Conservation (phyloP, 2,113 vertebrate species). For the Oxygymnocypris stewartii region DNA sequence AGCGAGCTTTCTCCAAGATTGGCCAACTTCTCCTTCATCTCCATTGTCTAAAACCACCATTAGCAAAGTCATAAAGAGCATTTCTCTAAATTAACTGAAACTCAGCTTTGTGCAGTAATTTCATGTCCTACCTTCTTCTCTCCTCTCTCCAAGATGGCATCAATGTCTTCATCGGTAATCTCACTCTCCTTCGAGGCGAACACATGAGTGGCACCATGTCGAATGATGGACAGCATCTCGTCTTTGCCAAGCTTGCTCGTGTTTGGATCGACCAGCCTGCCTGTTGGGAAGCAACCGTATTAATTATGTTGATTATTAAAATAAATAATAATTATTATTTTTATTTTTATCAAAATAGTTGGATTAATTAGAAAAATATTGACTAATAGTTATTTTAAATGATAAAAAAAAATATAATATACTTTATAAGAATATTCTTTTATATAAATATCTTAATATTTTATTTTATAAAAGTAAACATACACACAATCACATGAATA, state of each 20-base stretch:
- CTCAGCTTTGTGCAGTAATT: neutral
- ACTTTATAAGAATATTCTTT: too few species aligned
- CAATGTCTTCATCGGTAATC: constrained; percentile 96
- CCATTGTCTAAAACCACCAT: constrained; percentile 81
- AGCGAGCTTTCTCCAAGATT: constrained; percentile 90
- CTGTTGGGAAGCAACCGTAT: constrained; percentile 65
- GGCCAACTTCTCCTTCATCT: constrained; percentile 94
- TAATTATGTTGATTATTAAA: neutral
- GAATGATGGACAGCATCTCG: constrained; percentile 98
- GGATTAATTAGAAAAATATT: too few species aligned
- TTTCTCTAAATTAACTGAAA: neutral
- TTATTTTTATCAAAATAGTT: too few species aligned
- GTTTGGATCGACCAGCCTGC: constrained; percentile 94
- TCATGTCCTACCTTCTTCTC: constrained; percentile 85
- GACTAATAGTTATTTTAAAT: too few species aligned
- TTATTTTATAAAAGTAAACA: too few species aligned
- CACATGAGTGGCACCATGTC: constrained; percentile 94
- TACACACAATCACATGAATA: too few species aligned
- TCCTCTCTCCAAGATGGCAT: constrained; percentile 93
- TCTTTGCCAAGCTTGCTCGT: constrained; percentile 97
- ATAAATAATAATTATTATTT: too few species aligned
- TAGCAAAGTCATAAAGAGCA: too few species aligned
- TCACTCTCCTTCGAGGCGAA: constrained; percentile 98
- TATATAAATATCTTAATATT: too few species aligned
- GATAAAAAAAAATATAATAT: too few species aligned